phyloP scores from a whole-genome alignment of 2,888 invertebrate genomes.

The Ectemnius continuus region DNA sequence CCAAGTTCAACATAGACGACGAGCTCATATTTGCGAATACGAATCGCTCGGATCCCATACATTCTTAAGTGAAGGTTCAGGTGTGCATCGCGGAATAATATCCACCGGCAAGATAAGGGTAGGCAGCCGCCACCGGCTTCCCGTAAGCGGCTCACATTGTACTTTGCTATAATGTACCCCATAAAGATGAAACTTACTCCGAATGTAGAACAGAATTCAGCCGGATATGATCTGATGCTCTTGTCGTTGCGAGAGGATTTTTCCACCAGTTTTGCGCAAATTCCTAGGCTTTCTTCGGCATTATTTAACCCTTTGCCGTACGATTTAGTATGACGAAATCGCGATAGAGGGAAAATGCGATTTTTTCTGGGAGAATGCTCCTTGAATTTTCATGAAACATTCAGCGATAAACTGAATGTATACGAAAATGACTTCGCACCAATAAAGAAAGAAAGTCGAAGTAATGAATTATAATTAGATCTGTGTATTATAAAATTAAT shows the following conservation, averaged over 20 bases:
- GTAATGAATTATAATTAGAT: too few relatives aligned
- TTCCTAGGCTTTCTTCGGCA: conserved; percentile 37
- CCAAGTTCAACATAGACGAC: too few relatives aligned
- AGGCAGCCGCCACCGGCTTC: conserved; percentile 16
- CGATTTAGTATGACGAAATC: too few relatives aligned
- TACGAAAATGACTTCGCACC: too few relatives aligned
- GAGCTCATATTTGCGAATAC: background rate
- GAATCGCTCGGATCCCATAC: background rate
- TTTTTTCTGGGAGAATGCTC: too few relatives aligned
- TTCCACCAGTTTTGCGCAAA: conserved; percentile 37
- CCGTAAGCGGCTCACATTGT: conserved; percentile 49
- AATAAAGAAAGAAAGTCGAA: too few relatives aligned
- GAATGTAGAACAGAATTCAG: conserved; percentile 42
- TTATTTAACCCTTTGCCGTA: too few relatives aligned
- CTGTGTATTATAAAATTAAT: too few relatives aligned
- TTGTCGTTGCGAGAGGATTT: background rate
- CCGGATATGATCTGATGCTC: conserved; percentile 30
- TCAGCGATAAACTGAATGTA: too few relatives aligned
- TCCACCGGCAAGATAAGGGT: background rate
- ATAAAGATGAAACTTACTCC: conserved; percentile 45
- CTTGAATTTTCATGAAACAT: too few relatives aligned
- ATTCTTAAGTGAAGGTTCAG: background rate
- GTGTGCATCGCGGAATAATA: background rate
- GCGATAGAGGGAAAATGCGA: too few relatives aligned
- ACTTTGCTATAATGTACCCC: conserved; percentile 45